phyloP scores from a whole-genome alignment of 2,113 vertebrate genomes.

The Neogale vison region DNA sequence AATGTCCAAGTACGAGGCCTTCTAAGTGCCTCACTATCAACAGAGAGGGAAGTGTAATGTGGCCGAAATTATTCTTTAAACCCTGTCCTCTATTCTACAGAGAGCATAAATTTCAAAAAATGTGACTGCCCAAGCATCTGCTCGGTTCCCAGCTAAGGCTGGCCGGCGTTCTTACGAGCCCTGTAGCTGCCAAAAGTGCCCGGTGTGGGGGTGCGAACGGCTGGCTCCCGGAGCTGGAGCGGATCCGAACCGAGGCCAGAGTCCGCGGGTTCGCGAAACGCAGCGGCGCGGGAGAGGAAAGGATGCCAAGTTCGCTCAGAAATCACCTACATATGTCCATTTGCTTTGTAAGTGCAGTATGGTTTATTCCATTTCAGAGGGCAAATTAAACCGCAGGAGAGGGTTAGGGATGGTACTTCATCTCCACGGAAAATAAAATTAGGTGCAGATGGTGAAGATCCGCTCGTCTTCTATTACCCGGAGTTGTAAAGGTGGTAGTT shows the following conservation, averaged over 20 bases:
- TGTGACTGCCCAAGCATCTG: constrained; percentile 60
- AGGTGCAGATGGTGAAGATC: constrained; percentile 62
- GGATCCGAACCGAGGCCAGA: constrained; percentile 28
- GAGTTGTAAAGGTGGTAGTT: constrained; percentile 11
- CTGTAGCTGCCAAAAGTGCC: background rate
- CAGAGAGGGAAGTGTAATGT: constrained; percentile 49
- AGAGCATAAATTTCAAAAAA: constrained; percentile 60
- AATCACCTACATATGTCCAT: background rate
- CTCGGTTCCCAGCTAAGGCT: background rate
- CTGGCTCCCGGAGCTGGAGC: background rate
- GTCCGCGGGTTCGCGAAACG: constrained; percentile 12
- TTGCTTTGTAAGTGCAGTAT: background rate
- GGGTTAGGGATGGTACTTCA: background rate
- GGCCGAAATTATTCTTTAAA: constrained; percentile 55
- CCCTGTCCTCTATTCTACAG: background rate
- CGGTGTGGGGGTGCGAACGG: rapidly evolving
- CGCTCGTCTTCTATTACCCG: background rate
- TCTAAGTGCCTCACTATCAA: background rate
- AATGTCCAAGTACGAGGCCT: background rate
- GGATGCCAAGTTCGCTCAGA: background rate
- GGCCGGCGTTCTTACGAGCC: background rate
- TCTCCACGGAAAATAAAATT: constrained; percentile 42
- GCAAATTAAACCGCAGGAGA: background rate
- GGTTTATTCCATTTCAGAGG: background rate
- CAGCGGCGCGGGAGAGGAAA: background rate